Percentiles rank a stretch among this genome's conserved stretches.
These are phyloP conservation scores for Brachyopa scutellaris DNA, from an alignment of 2,888 invertebrate genomes.

Conservation along the genomic window DNA sequence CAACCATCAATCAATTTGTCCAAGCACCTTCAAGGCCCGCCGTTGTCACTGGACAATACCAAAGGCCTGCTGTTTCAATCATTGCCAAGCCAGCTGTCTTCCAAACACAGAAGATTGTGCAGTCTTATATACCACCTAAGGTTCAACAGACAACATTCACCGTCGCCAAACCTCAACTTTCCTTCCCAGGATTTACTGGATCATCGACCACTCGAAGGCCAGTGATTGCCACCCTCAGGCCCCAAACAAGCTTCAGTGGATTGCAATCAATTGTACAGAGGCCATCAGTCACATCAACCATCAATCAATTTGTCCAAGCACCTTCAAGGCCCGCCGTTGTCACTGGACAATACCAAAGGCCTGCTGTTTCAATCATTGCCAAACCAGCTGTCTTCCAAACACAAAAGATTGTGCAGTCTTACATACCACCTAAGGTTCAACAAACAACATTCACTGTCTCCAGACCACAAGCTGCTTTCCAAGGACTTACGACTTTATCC, in stretches of 20 bases:
- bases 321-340: too few relatives aligned
- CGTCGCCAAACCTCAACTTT: not conserved
- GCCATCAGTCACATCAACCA: too few relatives aligned
- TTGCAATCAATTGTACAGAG: too few relatives aligned
- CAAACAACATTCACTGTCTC: not conserved
- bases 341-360: slow-evolving; percentile 18
- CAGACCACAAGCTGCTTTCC: not conserved
- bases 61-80: not conserved
- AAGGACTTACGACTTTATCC: not conserved
- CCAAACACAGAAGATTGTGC: not conserved
- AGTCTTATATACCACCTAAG: slow-evolving; percentile 4
- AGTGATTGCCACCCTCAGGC: not conserved
- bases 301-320: too few relatives aligned
- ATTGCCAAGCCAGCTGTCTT: not conserved
- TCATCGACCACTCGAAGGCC: not conserved
- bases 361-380: not conserved
- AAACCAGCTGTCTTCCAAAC: not conserved
- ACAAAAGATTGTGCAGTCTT: not conserved
- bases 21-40: too few relatives aligned
- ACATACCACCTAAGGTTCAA: slow-evolving; percentile 10
- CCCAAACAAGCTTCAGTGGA: too few relatives aligned
- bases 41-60: slow-evolving; percentile 24
- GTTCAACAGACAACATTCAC: not conserved
- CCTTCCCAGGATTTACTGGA: not conserved
- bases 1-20: too few relatives aligned